Evolutionary conservation across 2,797 vertebrate species (phyloP), one percentile per base, ranked within the genome.

Genomic region (Sparidentex hasta): DNA sequence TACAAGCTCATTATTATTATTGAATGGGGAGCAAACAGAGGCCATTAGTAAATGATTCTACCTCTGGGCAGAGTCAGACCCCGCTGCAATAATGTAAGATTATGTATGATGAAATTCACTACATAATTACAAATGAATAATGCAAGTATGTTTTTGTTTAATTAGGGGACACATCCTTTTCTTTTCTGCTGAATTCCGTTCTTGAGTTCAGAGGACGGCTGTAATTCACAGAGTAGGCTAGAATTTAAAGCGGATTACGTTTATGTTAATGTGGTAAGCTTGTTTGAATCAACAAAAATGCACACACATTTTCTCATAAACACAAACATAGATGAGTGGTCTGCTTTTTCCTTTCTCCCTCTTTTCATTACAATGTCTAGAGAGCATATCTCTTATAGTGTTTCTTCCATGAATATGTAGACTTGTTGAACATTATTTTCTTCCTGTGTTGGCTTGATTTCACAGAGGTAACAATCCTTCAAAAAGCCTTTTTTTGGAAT

Each of bases 1-100:
- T 80, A 59, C 62, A 21, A 76, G 84, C 82, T 84, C 76, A 76
- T 89, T 87, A 79, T 81, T 81, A 80, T 87, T 84, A 77, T 81
- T 81, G 80, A 87, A 80, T 63, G 41, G 63, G 68, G 59, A 80
- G 65, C 62, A 74, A 80, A 83, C 27, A 5, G 75, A 65, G 74
- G 74, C 59, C 76, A 71, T 89, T 72, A 79, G 79, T 73, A 67
- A 81, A 80, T 58, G 47, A 84, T 86, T 83, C 27, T 52, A 25
- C 67, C 62, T 81, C 72, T 54, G 67, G 77, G 66, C 63, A 72
- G 62, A 64, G 61, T 27, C 29, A 44, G 1, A 17, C 17, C 48
- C 33, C 13, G 58, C 68, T 14, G 29, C 70, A 56, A 41, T 83
- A 52, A 77, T 57, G 50, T 56, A 12, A n/a, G n/a, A 58, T 77